Percentiles rank a stretch among this genome's conserved stretches.
phyloP scores from a whole-genome alignment of 1,140 invertebrate genomes.

The Diploscapter pachys region DNA sequence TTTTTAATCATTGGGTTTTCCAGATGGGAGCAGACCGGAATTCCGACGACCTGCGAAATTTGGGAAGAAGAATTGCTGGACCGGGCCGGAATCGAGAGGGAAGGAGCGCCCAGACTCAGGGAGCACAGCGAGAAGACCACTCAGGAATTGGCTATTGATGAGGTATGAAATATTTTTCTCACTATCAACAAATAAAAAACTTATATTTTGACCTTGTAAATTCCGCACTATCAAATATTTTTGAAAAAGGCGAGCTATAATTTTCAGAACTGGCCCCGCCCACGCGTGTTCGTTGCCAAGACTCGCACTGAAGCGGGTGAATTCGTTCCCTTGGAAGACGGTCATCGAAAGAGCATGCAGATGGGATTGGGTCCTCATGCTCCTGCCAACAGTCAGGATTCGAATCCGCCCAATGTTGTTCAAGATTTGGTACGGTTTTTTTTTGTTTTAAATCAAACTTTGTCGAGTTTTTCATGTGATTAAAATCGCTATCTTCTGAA shows the following conservation, averaged over 20 bases:
- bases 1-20: background rate
- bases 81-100: slow-evolving; percentile 13
- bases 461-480: too few relatives aligned
- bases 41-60: slow-evolving; percentile 12
- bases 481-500: too few relatives aligned
- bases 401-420: too few relatives aligned
- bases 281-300: slow-evolving; percentile 21
- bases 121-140: slow-evolving; percentile 6
- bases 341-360: too few relatives aligned
- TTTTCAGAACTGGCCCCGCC: slow-evolving; percentile 28
- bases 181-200: background rate
- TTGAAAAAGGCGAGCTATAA: background rate
- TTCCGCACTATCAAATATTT: background rate
- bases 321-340: too few relatives aligned
- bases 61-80: slow-evolving; percentile 35
- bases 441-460: too few relatives aligned
- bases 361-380: too few relatives aligned
- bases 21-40: slow-evolving; percentile 12
- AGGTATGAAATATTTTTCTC: background rate
- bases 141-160: slow-evolving; percentile 14
- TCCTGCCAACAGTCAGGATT: too few relatives aligned
- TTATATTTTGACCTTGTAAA: background rate
- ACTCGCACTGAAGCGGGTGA: background rate
- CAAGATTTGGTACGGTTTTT: too few relatives aligned
- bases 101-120: background rate